Evolutionary conservation across 2,113 vertebrate genomes (phyloP).

Genomic region (Labeo rohita): DNA sequence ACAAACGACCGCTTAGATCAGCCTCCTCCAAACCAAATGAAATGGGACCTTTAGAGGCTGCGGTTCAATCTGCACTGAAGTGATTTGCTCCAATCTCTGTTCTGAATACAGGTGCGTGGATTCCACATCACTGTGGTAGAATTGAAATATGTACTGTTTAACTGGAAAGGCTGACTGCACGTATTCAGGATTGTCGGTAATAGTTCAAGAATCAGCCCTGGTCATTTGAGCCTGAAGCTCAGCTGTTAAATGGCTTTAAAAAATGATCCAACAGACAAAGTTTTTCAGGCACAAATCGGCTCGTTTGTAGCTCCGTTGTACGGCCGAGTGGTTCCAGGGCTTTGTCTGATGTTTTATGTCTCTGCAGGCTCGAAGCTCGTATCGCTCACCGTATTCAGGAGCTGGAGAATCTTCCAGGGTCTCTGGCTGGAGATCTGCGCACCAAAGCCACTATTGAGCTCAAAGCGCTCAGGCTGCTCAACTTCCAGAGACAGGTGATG

Average conservation of each 20-base stretch:
- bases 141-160: too few relatives aligned
- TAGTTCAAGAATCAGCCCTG: not conserved
- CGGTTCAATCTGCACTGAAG: too few relatives aligned
- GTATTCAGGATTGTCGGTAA: not conserved
- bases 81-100: too few relatives aligned
- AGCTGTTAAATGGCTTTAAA: too few relatives aligned
- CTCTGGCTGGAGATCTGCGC: conserved; percentile 89
- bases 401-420: conserved; percentile 93
- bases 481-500: conserved; percentile 94
- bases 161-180: not conserved
- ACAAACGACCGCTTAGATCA: too few relatives aligned
- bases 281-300: too few relatives aligned
- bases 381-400: conserved; percentile 96
- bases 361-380: conserved; percentile 88
- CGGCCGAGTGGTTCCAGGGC: not conserved
- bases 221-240: too few relatives aligned
- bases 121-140: too few relatives aligned
- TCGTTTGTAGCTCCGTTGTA: too few relatives aligned
- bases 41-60: not conserved
- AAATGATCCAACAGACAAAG: not conserved
- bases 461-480: conserved; percentile 93
- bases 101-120: too few relatives aligned
- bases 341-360: not conserved
- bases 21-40: too few relatives aligned
- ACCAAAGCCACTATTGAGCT: conserved; percentile 98